Conservation (phyloP, 2,888 invertebrate genomes). For the Andricus quercusramuli region DNA sequence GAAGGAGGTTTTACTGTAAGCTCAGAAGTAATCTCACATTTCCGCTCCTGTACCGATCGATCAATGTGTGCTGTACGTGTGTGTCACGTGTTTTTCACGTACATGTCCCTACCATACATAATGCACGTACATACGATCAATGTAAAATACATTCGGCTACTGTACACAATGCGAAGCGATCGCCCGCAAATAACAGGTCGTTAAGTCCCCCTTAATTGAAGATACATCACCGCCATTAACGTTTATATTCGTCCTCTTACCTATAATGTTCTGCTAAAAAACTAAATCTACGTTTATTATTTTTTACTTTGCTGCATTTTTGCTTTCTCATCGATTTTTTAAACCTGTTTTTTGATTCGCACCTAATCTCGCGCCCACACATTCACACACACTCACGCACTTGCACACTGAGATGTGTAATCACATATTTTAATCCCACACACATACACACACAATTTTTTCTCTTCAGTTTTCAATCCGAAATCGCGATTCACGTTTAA, state of each 20-base stretch:
- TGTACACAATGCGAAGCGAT: slow-evolving; percentile 40
- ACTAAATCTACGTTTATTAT: slow-evolving; percentile 39
- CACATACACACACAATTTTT: slow-evolving; percentile 13
- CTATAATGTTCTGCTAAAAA: slow-evolving; percentile 30
- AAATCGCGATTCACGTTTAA: slow-evolving; percentile 42
- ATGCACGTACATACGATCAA: slow-evolving; percentile 36
- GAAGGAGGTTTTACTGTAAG: slow-evolving; percentile 8
- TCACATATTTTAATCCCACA: slow-evolving; percentile 1
- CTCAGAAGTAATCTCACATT: slow-evolving; percentile 3
- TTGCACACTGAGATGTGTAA: neutral
- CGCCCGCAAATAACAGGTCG: slow-evolving; percentile 34
- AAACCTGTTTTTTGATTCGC: slow-evolving; percentile 15
- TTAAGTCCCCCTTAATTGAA: slow-evolving; percentile 34
- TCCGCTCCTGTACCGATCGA: slow-evolving; percentile 25
- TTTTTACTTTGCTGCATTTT: slow-evolving; percentile 6
- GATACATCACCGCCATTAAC: slow-evolving; percentile 30
- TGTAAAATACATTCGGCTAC: slow-evolving; percentile 41
- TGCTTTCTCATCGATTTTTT: neutral
- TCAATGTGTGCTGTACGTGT: slow-evolving; percentile 37
- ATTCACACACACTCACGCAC: neutral
- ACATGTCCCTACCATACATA: slow-evolving; percentile 12
- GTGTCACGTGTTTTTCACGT: slow-evolving; percentile 37
- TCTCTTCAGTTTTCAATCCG: slow-evolving; percentile 21
- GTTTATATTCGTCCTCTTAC: slow-evolving; percentile 10
- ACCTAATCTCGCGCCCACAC: slow-evolving; percentile 16